Conservation (phyloP, 53 echinoderm and acorn worm genomes). For the Temnopleurus reevesii region DNA sequence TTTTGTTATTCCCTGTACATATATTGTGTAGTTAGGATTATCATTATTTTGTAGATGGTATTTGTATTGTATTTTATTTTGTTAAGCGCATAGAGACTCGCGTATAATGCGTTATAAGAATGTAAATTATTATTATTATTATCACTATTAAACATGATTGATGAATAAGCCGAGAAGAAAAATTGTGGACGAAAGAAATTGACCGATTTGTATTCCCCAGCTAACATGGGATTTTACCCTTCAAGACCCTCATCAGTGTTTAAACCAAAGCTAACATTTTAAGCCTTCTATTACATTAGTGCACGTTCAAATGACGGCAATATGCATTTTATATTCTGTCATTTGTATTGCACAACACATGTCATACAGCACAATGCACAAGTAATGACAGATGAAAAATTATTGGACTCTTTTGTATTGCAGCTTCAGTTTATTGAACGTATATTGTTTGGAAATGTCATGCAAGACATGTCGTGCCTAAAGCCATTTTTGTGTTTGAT, state of each 20-base stretch:
- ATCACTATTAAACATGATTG: no score
- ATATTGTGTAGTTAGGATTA: no score
- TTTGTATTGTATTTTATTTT: no score
- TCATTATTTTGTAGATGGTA: no score
- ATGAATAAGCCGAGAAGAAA: no score
- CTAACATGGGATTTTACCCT: no score
- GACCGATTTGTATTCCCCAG: no score
- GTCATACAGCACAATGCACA: background rate
- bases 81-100: no score
- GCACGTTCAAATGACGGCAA: background rate
- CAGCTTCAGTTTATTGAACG: background rate
- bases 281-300: background rate
- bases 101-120: no score
- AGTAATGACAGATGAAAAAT: conserved; percentile 13
- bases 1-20: background rate
- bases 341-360: background rate
- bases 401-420: background rate
- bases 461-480: background rate
- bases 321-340: background rate
- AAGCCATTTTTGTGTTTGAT: conserved; percentile 3
- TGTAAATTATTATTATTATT: no score
- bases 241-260: background rate
- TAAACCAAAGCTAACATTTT: background rate
- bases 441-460: conserved; percentile 7
- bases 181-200: no score